Conservation (phyloP, 1,140 invertebrate genomes). For the Chironomus striatipennis region DNA sequence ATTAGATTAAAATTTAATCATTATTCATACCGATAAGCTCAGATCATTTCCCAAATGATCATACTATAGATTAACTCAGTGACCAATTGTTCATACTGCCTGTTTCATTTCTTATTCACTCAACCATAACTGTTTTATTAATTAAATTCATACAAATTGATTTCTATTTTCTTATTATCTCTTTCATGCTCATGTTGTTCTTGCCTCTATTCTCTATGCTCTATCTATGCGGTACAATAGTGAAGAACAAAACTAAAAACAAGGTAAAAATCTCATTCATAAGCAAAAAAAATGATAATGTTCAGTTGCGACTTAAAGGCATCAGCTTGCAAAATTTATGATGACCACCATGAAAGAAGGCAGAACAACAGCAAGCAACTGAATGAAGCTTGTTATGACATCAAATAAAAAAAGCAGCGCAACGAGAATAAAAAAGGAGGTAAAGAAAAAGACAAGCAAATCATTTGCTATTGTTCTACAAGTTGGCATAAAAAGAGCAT, state of each 20-base stretch:
- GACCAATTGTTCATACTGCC: neutral
- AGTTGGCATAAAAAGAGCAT: neutral
- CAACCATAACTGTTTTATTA: neutral
- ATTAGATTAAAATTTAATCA: too few species aligned
- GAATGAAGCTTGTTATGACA: slow-evolving; percentile 18
- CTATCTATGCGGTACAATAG: neutral
- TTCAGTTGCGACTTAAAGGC: neutral
- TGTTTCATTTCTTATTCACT: neutral
- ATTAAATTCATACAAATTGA: slow-evolving; percentile 23
- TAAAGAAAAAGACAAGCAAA: slow-evolving; percentile 8
- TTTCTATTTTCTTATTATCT: neutral
- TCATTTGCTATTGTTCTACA: neutral
- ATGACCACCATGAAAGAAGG: slow-evolving; percentile 16
- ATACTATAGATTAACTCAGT: too few species aligned
- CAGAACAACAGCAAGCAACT: neutral
- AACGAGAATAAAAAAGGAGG: neutral
- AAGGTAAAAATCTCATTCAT: too few species aligned
- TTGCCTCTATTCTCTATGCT: neutral
- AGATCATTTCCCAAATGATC: too few species aligned
- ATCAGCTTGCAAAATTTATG: slow-evolving; percentile 15
- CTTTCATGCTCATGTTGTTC: too few species aligned
- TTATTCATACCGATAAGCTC: too few species aligned
- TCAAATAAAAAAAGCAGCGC: neutral
- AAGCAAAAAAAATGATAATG: neutral
- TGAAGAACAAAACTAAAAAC: too few species aligned